A percentile compares a stretch with the other conserved stretches of the same genome.
Conservation (phyloP, 2,797 vertebrate species). For the Parambassis ranga region DNA sequence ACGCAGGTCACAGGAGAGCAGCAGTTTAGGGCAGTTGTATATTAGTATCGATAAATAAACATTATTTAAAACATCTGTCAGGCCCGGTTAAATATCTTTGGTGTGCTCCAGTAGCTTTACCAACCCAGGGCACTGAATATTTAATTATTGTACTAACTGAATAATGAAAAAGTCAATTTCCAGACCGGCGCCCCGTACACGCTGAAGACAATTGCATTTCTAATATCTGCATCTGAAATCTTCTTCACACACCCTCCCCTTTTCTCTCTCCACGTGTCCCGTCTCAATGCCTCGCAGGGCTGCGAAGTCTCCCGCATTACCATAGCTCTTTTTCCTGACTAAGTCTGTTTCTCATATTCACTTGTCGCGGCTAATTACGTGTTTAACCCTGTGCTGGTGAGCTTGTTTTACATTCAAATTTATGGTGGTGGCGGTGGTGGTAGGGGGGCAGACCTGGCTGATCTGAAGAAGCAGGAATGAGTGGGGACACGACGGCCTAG, state of each 20-base stretch:
- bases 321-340: constrained; percentile 61
- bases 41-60: constrained; percentile 85
- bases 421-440: no score
- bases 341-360: constrained; percentile 62
- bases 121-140: constrained; percentile 84
- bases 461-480: constrained; percentile 78
- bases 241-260: constrained; percentile 43
- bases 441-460: constrained; percentile 70
- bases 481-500: constrained; percentile 61
- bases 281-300: constrained; percentile 71
- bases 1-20: constrained; percentile 59
- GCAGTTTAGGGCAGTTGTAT: constrained; percentile 70
- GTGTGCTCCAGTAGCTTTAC: constrained; percentile 77
- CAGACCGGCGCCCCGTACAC: constrained; percentile 66
- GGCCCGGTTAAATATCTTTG: constrained; percentile 78
- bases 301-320: constrained; percentile 59
- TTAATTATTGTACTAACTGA: constrained; percentile 83
- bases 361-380: constrained; percentile 72
- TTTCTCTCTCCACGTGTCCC: constrained; percentile 52
- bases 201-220: constrained; percentile 81
- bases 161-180: constrained; percentile 87
- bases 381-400: constrained; percentile 75
- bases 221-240: constrained; percentile 80
- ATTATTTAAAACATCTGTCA: constrained; percentile 86
- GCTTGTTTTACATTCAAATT: constrained; percentile 83